phyloP scores from a whole-genome alignment of 2,888 invertebrate species.

The Cryptosula pallasiana region DNA sequence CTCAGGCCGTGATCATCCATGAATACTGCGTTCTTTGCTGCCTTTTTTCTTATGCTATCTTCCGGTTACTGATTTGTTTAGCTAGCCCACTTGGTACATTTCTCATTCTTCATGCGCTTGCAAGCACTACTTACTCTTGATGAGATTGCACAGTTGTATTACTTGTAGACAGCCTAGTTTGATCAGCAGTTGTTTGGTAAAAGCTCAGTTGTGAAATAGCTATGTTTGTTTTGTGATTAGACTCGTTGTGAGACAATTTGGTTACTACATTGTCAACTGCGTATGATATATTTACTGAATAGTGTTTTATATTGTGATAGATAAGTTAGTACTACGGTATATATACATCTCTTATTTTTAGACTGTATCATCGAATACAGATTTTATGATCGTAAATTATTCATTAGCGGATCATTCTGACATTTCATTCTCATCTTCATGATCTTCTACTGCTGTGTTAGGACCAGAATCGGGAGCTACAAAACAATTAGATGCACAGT shows the following conservation, averaged over 20 bases:
- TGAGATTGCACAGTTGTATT: no score
- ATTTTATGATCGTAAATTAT: not conserved
- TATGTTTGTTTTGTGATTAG: not conserved
- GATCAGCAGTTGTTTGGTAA: not conserved
- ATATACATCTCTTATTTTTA: not conserved
- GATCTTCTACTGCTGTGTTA: not conserved
- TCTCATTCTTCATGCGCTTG: not conserved
- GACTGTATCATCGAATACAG: not conserved
- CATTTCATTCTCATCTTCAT: not conserved
- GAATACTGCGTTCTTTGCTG: no score
- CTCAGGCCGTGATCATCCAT: no score
- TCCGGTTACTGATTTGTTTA: not conserved
- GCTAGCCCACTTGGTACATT: not conserved
- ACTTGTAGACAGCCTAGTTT: no score
- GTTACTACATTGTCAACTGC: not conserved
- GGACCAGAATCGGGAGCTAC: slow-evolving; percentile 20
- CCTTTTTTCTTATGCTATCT: no score
- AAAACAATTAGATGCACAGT: no score
- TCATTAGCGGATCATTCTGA: not conserved
- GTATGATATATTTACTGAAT: not conserved
- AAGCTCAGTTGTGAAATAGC: not conserved
- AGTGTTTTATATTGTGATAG: slow-evolving; percentile 2
- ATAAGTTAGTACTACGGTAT: not conserved
- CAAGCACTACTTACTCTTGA: no score
- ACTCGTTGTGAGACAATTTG: not conserved